Evolutionary conservation across 1,140 invertebrate genomes (phyloP), one percentile per base, ranked within the genome.

Genomic region (Zophobas morio): DNA sequence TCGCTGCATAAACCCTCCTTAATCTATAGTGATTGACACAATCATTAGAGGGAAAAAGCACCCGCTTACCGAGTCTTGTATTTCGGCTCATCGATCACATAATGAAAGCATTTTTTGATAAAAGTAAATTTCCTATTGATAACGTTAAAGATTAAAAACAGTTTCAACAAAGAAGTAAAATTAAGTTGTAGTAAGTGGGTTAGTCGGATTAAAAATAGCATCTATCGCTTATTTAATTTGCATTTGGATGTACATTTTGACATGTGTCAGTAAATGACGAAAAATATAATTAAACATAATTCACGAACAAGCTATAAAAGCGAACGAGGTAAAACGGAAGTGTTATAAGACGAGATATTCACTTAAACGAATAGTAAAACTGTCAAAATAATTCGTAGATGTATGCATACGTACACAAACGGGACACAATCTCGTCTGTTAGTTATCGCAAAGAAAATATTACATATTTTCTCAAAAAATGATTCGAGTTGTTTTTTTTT

Each of bases 31-130:
- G 70, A 72, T 72, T 72, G 70, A 72, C 70, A 72, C 70, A 54
- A 72, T 72, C 70, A 72, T 72, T 72, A 72, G 70, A 53, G 51
- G 20, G 70, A 72, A 72, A 72, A 72, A 72, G 46, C 70, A 72
- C 70, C 70, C 70, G 70, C 70, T 72, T 72, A 35, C 51, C 39
- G 39, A 72, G 70, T 72, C 70, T 72, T 72, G 70, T 54, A 34
- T 72, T 51, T 33, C 60, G 42, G 60, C 60, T 42, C 39, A 66
- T 66, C 60, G 60, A 66, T 66, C 60, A 66, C 60, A 42, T 42
- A 46, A 66, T 66, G 39, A 66, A 66, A 66, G 8, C 4, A 36
- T 57, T 57, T 57, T 36, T 33, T 57, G 35, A 37, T 39, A 42
- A 66, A 42, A 42, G 33, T 57, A 35, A 57, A 57, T 57, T 36